Percentiles rank a stretch among this genome's conserved stretches.
These are phyloP conservation scores for Lamellibrachia satsuma DNA, from an alignment of 2,888 invertebrate species.

Conservation along the genomic window DNA sequence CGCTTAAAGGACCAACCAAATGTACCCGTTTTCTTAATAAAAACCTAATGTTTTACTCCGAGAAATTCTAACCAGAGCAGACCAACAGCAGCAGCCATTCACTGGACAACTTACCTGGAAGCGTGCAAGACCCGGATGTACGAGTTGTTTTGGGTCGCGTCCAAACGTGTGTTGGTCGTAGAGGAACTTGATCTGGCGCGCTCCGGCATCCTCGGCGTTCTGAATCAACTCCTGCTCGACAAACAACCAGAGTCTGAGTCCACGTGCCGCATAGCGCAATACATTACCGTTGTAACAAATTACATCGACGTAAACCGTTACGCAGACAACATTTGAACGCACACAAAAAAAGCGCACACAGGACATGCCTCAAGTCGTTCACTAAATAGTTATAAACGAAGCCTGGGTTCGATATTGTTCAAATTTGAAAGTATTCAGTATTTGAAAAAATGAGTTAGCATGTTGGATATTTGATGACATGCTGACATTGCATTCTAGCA, in stretches of 20 bases:
- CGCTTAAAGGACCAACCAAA: no score
- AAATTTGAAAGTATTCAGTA: no score
- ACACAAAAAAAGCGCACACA: no score
- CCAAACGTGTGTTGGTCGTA: constrained; percentile 48
- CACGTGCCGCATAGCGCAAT: neutral
- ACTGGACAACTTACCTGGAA: constrained; percentile 39
- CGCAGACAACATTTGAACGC: no score
- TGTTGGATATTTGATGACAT: no score
- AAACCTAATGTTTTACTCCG: neutral
- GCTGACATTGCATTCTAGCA: no score
- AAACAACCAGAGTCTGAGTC: neutral
- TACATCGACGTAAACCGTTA: no score
- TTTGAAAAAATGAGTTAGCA: no score
- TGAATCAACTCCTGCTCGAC: constrained; percentile 57
- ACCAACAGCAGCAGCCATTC: neutral
- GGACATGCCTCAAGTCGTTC: no score
- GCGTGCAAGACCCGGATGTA: constrained; percentile 42
- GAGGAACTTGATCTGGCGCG: constrained; percentile 53
- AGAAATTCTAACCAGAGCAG: neutral
- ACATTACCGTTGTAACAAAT: neutral
- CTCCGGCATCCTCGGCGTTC: constrained; percentile 62
- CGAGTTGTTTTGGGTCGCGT: constrained; percentile 35
- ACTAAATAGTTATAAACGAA: no score
- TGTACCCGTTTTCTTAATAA: neutral
- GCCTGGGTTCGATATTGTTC: no score